Conservation (phyloP, 2,113 vertebrate species). For the Chloropsis cyanopogon region DNA sequence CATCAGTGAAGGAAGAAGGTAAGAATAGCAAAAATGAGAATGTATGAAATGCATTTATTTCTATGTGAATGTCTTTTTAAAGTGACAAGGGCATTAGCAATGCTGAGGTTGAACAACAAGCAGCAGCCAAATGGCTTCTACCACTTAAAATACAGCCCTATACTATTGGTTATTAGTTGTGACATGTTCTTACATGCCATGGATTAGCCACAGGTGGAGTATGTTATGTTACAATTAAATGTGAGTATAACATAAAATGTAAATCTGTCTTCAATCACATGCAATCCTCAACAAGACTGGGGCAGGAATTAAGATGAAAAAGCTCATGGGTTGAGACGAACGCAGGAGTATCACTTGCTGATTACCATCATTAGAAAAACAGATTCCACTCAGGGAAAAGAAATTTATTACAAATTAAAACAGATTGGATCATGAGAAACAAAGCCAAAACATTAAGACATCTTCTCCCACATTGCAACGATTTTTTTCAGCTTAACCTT, state of each 20-base stretch:
- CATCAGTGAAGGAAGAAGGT: background rate
- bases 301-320: background rate
- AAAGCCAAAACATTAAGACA: background rate
- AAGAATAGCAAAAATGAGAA: background rate
- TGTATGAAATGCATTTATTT: background rate
- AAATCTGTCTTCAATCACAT: background rate
- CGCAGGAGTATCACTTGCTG: background rate
- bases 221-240: background rate
- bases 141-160: background rate
- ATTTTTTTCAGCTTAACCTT: background rate
- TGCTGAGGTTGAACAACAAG: background rate
- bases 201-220: background rate
- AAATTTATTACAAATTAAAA: background rate
- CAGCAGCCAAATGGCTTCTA: background rate
- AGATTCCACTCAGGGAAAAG: background rate
- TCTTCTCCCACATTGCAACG: background rate
- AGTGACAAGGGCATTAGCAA: background rate
- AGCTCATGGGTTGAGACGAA: background rate
- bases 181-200: background rate
- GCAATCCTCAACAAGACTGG: background rate
- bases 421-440: background rate
- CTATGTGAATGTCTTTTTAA: background rate
- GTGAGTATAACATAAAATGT: background rate
- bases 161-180: background rate
- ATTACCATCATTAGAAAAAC: background rate